Evolutionary conservation across 1,140 invertebrate genomes (phyloP).

Genomic region (Tetragnatha versicolor): DNA sequence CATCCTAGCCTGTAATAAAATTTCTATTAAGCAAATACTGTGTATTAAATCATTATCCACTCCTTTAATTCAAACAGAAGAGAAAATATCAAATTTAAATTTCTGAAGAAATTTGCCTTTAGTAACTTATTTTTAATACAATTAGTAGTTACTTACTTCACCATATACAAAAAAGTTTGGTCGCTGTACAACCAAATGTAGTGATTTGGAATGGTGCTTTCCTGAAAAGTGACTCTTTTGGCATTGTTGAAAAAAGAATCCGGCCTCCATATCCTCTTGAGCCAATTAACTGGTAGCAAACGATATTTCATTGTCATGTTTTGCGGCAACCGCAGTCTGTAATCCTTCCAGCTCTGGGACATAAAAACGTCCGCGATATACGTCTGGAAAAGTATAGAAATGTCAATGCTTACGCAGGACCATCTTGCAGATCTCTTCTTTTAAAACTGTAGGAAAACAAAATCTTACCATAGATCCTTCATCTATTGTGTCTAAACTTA

Average conservation of each 20-base stretch:
- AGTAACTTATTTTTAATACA: too few relatives aligned
- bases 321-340: constrained; percentile 61
- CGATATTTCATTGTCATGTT: constrained; percentile 93
- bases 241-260: constrained; percentile 66
- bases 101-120: too few relatives aligned
- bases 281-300: constrained; percentile 56
- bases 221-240: constrained; percentile 85
- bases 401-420: not conserved
- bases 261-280: constrained; percentile 58
- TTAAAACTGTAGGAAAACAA: not conserved
- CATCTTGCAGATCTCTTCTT: not conserved
- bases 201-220: constrained; percentile 93
- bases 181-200: constrained; percentile 59
- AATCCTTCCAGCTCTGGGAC: constrained; percentile 89
- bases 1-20: too few relatives aligned
- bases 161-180: constrained; percentile 58
- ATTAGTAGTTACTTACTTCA: constrained; percentile 56
- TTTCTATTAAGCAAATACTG: too few relatives aligned
- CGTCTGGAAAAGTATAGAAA: constrained; percentile 70
- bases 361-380: constrained; percentile 91
- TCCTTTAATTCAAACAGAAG: too few relatives aligned
- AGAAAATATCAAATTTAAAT: too few relatives aligned
- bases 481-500: constrained; percentile 90
- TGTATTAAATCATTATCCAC: too few relatives aligned
- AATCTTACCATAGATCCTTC: constrained; percentile 84